These are phyloP conservation scores for Sebastiscus albofasciatus DNA, from an alignment of 2,797 vertebrate species.

Conservation along the genomic window DNA sequence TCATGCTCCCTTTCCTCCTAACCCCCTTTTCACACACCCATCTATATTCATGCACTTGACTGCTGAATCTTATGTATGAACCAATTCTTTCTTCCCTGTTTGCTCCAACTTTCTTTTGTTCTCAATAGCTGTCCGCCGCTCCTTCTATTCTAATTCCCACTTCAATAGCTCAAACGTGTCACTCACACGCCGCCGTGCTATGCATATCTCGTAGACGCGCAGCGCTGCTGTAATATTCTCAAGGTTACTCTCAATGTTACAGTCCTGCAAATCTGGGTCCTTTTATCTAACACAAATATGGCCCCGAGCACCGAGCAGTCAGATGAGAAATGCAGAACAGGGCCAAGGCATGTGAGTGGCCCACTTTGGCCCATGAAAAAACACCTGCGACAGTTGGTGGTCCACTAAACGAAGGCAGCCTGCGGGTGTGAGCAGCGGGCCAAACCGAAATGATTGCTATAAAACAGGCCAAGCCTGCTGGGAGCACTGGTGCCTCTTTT, in stretches of 20 bases:
- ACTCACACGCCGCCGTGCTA: slow-evolving; percentile 14
- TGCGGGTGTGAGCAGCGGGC: slow-evolving; percentile 46
- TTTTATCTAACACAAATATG: slow-evolving; percentile 56
- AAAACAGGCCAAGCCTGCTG: slow-evolving; percentile 62
- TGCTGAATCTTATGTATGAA: slow-evolving; percentile 38
- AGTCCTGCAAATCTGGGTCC: slow-evolving; percentile 30
- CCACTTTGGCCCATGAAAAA: slow-evolving; percentile 62
- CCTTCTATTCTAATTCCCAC: slow-evolving; percentile 42
- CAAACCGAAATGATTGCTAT: slow-evolving; percentile 50
- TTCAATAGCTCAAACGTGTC: slow-evolving; percentile 49
- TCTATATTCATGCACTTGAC: slow-evolving; percentile 38
- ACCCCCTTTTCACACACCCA: slow-evolving; percentile 16
- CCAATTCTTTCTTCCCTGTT: slow-evolving; percentile 3
- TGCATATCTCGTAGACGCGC: slow-evolving; percentile 12
- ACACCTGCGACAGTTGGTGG: slow-evolving; percentile 68
- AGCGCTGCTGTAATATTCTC: slow-evolving; percentile 34
- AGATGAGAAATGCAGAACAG: slow-evolving; percentile 54
- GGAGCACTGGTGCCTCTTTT: slow-evolving; percentile 55
- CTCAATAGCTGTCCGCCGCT: slow-evolving; percentile 12
- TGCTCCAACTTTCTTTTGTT: slow-evolving; percentile 39
- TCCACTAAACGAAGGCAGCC: slow-evolving; percentile 58
- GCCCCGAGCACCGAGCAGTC: slow-evolving; percentile 24
- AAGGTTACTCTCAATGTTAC: slow-evolving; percentile 61
- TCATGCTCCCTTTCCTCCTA: slow-evolving; percentile 40
- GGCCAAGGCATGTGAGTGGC: slow-evolving; percentile 35